Evolutionary conservation across 2,888 invertebrate species (phyloP).

Genomic region (Apantesis nais): DNA sequence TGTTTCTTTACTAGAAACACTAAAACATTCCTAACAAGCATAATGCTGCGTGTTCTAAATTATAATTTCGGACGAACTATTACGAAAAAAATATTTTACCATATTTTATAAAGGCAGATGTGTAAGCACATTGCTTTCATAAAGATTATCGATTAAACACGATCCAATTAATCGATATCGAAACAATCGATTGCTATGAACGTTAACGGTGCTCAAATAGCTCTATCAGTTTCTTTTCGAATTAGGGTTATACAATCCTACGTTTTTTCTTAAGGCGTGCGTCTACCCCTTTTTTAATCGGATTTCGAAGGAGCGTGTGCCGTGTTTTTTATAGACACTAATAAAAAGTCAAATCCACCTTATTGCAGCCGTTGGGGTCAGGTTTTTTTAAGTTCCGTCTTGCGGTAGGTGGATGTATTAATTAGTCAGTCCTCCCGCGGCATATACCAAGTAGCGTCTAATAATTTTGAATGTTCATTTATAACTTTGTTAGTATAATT

Average conservation of each 20-base stretch:
- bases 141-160: slow-evolving; percentile 83
- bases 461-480: slow-evolving; percentile 70
- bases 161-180: slow-evolving; percentile 85
- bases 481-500: slow-evolving; percentile 75
- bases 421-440: slow-evolving; percentile 67
- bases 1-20: neutral
- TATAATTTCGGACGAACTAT: slow-evolving; percentile 20
- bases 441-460: slow-evolving; percentile 45
- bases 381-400: slow-evolving; percentile 72
- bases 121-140: slow-evolving; percentile 72
- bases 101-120: slow-evolving; percentile 73
- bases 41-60: slow-evolving; percentile 22
- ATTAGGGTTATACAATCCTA: slow-evolving; percentile 78
- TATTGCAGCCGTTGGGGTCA: slow-evolving; percentile 80
- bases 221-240: slow-evolving; percentile 80
- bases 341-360: slow-evolving; percentile 81
- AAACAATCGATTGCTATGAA: slow-evolving; percentile 76
- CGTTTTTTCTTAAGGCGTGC: slow-evolving; percentile 70
- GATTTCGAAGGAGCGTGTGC: slow-evolving; percentile 80
- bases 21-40: neutral
- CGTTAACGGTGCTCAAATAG: slow-evolving; percentile 77
- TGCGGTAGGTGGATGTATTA: slow-evolving; percentile 81
- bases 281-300: slow-evolving; percentile 84
- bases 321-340: slow-evolving; percentile 66
- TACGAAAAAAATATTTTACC: slow-evolving; percentile 33